Percentiles rank a stretch among this genome's conserved stretches.
Conservation (phyloP, 2,113 vertebrate species). For the Hyperoodon ampullatus region DNA sequence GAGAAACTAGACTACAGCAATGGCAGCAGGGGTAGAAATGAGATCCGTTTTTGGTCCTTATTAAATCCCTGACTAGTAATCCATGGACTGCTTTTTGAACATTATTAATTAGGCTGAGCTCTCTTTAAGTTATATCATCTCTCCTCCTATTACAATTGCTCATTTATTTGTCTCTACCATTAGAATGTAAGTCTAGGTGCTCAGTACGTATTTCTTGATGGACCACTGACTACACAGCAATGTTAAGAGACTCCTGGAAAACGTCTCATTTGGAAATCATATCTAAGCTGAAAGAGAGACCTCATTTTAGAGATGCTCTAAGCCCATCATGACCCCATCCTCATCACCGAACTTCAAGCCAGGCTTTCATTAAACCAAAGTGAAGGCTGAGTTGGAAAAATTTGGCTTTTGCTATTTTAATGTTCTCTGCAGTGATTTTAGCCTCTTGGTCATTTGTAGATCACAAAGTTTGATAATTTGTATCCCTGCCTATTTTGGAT, state of each 20-base stretch:
- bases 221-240: neutral
- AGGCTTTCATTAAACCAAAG: constrained; percentile 45
- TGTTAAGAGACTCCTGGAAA: neutral
- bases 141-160: neutral
- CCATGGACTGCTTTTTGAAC: neutral
- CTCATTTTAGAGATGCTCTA: constrained; percentile 31
- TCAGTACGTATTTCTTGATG: neutral
- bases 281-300: constrained; percentile 20
- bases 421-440: constrained; percentile 55
- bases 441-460: constrained; percentile 19
- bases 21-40: neutral
- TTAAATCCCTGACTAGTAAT: neutral
- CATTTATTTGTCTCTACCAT: neutral
- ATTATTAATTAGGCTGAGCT: constrained; percentile 4
- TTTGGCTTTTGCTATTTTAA: constrained; percentile 47
- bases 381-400: constrained; percentile 30
- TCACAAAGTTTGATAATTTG: constrained; percentile 62
- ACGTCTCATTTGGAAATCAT: constrained; percentile 18
- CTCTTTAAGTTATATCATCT: neutral
- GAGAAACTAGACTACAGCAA: neutral
- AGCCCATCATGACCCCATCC: neutral
- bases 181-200: neutral
- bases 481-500: constrained; percentile 44
- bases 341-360: neutral
- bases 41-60: neutral